Conservation (phyloP, 2,113 vertebrate genomes). For the Periophthalmodon schlosseri region DNA sequence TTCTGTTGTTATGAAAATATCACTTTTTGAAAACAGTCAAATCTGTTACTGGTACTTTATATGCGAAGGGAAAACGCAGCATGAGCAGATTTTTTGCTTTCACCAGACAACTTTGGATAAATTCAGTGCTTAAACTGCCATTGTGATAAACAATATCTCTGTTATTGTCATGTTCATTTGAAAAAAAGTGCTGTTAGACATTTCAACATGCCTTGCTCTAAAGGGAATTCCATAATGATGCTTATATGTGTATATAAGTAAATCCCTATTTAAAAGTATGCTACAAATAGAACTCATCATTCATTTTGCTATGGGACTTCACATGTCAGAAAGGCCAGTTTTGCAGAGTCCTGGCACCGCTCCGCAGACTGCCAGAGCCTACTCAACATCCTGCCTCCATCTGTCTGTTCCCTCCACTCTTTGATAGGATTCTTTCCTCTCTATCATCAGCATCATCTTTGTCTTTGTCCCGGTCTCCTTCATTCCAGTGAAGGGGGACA, state of each 20-base stretch:
- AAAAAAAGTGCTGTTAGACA: background rate
- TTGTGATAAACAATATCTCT: too few relatives aligned
- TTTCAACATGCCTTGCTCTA: background rate
- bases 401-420: conserved; percentile 9
- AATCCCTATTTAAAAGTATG: background rate
- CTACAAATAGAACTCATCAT: conserved; percentile 9
- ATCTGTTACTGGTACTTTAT: too few relatives aligned
- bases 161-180: background rate
- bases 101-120: too few relatives aligned
- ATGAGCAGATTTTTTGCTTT: background rate
- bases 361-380: conserved; percentile 10
- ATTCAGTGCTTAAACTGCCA: too few relatives aligned
- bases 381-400: conserved; percentile 24
- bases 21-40: background rate
- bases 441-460: background rate
- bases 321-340: background rate
- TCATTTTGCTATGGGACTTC: background rate
- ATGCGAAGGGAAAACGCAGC: background rate
- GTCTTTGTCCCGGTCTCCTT: conserved; percentile 29
- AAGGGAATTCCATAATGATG: background rate
- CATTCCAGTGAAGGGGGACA: conserved; percentile 44
- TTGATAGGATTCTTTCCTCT: conserved; percentile 8
- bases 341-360: conserved; percentile 5
- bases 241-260: background rate
- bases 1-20: background rate